These are phyloP conservation scores for Whitmania pigra DNA, from an alignment of 1,140 invertebrate genomes.

Conservation along the genomic window DNA sequence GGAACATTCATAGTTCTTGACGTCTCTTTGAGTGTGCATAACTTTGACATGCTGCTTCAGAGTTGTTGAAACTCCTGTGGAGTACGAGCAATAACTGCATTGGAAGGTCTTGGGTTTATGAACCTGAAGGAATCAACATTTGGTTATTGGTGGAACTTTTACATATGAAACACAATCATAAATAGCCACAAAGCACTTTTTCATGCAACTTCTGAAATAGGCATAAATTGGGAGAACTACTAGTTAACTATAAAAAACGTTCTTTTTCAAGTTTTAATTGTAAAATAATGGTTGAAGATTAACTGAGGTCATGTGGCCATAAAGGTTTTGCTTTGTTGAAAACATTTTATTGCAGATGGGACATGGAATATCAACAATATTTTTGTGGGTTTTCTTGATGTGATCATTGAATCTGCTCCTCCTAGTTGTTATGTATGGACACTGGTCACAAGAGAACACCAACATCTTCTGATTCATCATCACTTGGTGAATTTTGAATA, in stretches of 20 bases:
- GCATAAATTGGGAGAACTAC: no score
- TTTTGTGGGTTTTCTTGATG: constrained; percentile 13
- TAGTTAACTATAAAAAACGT: no score
- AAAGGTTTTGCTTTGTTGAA: constrained; percentile 16
- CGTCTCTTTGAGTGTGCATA: constrained; percentile 31
- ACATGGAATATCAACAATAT: constrained; percentile 16
- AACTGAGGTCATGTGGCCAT: constrained; percentile 15
- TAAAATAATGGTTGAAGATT: background rate
- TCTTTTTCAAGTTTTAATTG: no score
- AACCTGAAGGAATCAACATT: constrained; percentile 12
- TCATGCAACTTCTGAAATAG: no score
- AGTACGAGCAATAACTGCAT: constrained; percentile 30
- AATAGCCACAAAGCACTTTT: no score
- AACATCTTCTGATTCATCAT: constrained; percentile 13
- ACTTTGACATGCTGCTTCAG: constrained; percentile 31
- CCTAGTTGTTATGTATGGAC: constrained; percentile 9
- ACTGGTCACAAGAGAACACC: constrained; percentile 17
- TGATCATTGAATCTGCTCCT: constrained; percentile 16
- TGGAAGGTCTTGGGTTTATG: constrained; percentile 26
- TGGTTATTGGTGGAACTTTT: background rate
- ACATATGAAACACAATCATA: no score
- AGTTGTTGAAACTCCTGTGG: constrained; percentile 27
- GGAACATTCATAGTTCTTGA: constrained; percentile 31
- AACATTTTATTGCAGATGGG: constrained; percentile 17
- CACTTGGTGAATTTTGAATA: constrained; percentile 26